These are phyloP conservation scores for Tetramorium alpestre DNA, from an alignment of 1,140 invertebrate genomes.

Conservation along the genomic window DNA sequence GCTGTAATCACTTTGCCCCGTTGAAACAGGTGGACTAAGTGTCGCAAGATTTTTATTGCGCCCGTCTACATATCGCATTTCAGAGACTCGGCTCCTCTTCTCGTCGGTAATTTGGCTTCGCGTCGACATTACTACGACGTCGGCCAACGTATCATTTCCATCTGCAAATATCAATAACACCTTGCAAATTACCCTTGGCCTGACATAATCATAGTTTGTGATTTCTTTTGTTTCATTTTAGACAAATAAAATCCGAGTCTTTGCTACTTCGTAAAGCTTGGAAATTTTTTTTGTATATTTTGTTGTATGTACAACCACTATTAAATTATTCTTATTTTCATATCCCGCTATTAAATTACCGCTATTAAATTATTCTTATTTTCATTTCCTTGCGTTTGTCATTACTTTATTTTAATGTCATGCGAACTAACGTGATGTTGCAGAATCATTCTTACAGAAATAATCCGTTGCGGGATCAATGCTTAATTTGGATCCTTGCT, in stretches of 20 bases:
- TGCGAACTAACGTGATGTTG: neutral
- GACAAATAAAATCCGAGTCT: neutral
- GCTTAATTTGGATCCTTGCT: neutral
- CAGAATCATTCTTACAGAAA: conserved; percentile 24
- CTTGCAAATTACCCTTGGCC: neutral
- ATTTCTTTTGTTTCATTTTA: neutral
- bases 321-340: neutral
- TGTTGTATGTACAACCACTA: no score
- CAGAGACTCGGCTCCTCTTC: neutral
- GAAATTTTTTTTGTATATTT: neutral
- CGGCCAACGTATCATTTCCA: neutral
- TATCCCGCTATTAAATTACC: neutral
- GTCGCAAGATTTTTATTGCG: conserved; percentile 29
- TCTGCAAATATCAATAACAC: neutral
- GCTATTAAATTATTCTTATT: neutral
- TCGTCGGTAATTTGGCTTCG: neutral
- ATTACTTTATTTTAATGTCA: neutral
- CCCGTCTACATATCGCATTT: neutral
- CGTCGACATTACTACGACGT: neutral
- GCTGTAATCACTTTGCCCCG: conserved; percentile 1
- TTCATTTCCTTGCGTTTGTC: neutral
- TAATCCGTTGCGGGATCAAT: neutral
- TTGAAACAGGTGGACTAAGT: neutral
- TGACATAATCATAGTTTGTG: neutral
- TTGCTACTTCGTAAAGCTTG: neutral